Evolutionary conservation across 2,888 invertebrate species (phyloP).

Genomic region (Eupithecia centaureata): DNA sequence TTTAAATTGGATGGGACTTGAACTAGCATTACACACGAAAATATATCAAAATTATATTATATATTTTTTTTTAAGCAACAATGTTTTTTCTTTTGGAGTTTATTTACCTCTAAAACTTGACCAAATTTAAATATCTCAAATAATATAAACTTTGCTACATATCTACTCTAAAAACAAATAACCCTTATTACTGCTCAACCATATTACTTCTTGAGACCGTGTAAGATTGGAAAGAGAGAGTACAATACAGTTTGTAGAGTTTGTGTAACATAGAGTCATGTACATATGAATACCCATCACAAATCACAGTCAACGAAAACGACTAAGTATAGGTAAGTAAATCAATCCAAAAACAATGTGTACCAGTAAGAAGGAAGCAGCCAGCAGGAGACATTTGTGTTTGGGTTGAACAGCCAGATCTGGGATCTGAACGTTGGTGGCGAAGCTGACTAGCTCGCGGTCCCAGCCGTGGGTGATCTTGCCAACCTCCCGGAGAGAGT

Average conservation of each 20-base stretch:
- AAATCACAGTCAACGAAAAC: neutral
- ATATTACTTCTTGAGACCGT: too few relatives aligned
- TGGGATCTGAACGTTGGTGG: conserved; percentile 90
- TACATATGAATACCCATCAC: too few relatives aligned
- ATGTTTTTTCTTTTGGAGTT: neutral
- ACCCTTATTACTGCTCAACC: too few relatives aligned
- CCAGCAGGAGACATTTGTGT: conserved; percentile 91
- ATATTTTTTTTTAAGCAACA: too few relatives aligned
- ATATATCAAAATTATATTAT: too few relatives aligned
- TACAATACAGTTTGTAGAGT: too few relatives aligned
- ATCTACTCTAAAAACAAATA: too few relatives aligned
- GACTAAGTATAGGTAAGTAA: too few relatives aligned
- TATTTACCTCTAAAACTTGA: neutral
- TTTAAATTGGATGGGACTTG: neutral
- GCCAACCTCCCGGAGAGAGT: conserved; percentile 85
- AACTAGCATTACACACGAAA: neutral
- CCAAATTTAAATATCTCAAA: too few relatives aligned
- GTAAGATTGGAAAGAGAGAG: too few relatives aligned
- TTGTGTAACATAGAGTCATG: too few relatives aligned
- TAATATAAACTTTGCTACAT: too few relatives aligned
- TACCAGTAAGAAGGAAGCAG: conserved; percentile 93
- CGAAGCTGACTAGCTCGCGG: conserved; percentile 87
- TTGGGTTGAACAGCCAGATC: conserved; percentile 87
- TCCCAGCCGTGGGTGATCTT: conserved; percentile 90
- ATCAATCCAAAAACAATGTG: neutral